Percentiles rank a stretch among this genome's conserved stretches.
phyloP scores from a whole-genome alignment of 2,797 vertebrate species.

The Melanotaenia trifasciata region DNA sequence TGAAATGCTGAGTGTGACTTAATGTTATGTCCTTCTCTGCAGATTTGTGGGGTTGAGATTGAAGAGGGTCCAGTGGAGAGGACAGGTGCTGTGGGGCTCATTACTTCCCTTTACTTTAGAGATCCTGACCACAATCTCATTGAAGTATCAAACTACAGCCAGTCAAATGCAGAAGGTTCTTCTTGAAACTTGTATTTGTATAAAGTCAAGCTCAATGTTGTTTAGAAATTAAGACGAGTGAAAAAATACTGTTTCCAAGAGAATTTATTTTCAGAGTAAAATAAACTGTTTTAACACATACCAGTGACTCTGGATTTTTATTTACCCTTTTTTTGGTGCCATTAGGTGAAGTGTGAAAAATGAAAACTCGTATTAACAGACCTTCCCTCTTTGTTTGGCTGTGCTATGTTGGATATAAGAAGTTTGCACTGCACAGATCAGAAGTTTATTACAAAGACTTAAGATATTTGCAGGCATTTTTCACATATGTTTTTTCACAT shows the following conservation, averaged over 20 bases:
- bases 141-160: constrained; percentile 90
- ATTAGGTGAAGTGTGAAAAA: constrained; percentile 3
- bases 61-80: constrained; percentile 91
- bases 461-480: neutral
- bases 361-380: neutral
- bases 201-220: neutral
- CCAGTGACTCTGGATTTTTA: neutral
- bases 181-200: constrained; percentile 22
- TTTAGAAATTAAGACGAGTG: neutral
- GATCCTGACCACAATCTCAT: constrained; percentile 92
- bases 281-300: constrained; percentile 4
- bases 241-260: neutral
- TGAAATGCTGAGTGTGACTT: constrained; percentile 1
- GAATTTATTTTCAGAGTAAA: constrained; percentile 4
- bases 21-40: constrained; percentile 19
- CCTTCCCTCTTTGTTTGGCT: neutral
- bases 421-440: neutral
- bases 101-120: constrained; percentile 90
- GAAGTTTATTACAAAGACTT: neutral
- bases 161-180: constrained; percentile 22
- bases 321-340: neutral
- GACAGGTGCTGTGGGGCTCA: constrained; percentile 87
- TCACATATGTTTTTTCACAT: neutral
- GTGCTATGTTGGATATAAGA: neutral
- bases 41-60: constrained; percentile 86